Percentiles rank a stretch among this genome's conserved stretches.
phyloP scores from a whole-genome alignment of 2,888 invertebrate genomes.

The Yponomeuta cagnagella region DNA sequence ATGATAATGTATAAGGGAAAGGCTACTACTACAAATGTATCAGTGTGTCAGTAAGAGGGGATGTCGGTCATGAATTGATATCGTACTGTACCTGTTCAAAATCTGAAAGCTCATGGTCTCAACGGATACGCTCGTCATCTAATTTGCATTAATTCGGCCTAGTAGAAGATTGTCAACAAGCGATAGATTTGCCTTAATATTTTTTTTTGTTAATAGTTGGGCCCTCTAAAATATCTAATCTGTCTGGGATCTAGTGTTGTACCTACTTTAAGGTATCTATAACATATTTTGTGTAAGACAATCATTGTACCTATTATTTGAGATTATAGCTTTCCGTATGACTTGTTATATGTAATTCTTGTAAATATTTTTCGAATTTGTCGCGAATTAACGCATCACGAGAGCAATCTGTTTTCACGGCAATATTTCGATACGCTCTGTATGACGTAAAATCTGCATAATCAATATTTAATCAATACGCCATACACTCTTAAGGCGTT shows the following conservation, averaged over 20 bases:
- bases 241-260: background rate
- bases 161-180: background rate
- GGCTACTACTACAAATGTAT: background rate
- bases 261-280: background rate
- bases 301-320: slow-evolving; percentile 3
- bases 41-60: background rate
- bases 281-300: background rate
- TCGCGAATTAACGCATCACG: slow-evolving; percentile 13
- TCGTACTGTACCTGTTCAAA: background rate
- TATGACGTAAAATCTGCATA: slow-evolving; percentile 51
- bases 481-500: slow-evolving; percentile 44
- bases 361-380: slow-evolving; percentile 19
- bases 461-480: slow-evolving; percentile 59
- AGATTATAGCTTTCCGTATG: slow-evolving; percentile 12
- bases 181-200: background rate
- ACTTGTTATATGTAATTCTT: slow-evolving; percentile 13
- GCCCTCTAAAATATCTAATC: background rate
- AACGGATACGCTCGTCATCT: background rate
- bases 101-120: background rate
- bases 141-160: background rate
- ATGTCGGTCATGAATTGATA: background rate
- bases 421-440: slow-evolving; percentile 17
- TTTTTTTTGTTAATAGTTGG: background rate
- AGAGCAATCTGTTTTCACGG: slow-evolving; percentile 4
- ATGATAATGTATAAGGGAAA: background rate